These are phyloP conservation scores for Lophotriccus pileatus DNA, from an alignment of 2,797 vertebrate species.

Conservation along the genomic window DNA sequence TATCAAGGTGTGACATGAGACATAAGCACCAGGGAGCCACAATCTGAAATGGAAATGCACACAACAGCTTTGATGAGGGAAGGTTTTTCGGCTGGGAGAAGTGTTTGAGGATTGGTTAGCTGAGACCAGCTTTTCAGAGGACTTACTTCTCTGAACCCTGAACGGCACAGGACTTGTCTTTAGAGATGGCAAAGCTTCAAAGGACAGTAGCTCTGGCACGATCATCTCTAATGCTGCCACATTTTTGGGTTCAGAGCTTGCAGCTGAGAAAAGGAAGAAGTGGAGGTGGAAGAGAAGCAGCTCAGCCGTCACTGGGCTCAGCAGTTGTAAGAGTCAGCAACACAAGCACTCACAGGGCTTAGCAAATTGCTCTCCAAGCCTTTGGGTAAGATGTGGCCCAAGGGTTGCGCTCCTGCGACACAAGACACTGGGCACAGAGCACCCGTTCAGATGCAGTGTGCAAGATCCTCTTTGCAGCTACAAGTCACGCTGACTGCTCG, in stretches of 20 bases:
- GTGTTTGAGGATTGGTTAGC: neutral
- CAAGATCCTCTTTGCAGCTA: neutral
- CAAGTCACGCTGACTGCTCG: accelerated
- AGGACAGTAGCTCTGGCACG: neutral
- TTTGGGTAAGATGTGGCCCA: neutral
- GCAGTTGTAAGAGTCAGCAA: neutral
- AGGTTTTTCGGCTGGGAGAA: neutral
- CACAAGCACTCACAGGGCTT: neutral
- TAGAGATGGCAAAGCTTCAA: neutral
- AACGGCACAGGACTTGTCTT: neutral
- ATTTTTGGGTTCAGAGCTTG: accelerated
- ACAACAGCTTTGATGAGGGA: accelerated
- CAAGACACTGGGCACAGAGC: accelerated
- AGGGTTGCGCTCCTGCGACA: neutral
- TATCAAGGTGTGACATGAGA: neutral
- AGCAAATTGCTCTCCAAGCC: neutral
- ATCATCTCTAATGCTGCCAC: accelerated
- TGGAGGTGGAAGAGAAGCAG: neutral
- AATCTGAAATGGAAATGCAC: neutral
- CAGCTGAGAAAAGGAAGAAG: neutral
- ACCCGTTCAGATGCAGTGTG: neutral
- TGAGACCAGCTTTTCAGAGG: neutral
- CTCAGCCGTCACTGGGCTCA: neutral
- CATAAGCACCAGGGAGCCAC: neutral
- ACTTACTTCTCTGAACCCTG: neutral